phyloP scores from a whole-genome alignment of 2,797 vertebrate genomes.

The Bradypodion pumilum region DNA sequence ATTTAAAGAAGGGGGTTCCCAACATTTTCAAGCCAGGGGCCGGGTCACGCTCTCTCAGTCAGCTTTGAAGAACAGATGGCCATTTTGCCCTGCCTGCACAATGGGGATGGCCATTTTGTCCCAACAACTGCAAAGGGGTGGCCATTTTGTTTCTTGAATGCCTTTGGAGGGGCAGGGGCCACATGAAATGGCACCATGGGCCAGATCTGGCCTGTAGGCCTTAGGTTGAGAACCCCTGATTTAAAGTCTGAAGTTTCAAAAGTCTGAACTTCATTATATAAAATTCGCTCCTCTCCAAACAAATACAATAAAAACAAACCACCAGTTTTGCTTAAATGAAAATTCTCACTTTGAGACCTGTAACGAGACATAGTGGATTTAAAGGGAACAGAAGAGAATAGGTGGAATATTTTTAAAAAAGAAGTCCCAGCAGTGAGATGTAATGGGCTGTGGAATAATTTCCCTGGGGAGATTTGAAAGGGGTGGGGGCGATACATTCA shows the following conservation, averaged over 20 bases:
- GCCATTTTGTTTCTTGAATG: no score
- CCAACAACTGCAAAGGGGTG: no score
- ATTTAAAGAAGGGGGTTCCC: no score
- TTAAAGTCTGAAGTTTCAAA: neutral
- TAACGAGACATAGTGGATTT: constrained; percentile 7
- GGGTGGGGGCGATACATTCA: neutral
- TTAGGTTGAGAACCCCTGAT: no score
- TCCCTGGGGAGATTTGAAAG: neutral
- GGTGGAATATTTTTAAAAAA: constrained; percentile 1
- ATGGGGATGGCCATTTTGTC: no score
- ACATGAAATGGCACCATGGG: no score
- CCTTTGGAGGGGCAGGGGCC: no score
- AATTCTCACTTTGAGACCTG: neutral
- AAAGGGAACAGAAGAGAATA: neutral
- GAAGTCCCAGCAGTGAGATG: constrained; percentile 6
- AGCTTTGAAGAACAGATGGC: no score
- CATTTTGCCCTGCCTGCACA: no score
- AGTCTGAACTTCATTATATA: neutral
- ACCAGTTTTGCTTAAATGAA: constrained; percentile 11
- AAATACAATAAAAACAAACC: neutral
- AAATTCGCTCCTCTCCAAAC: neutral
- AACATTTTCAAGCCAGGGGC: no score
- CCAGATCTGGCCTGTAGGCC: no score
- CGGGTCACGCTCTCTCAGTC: no score
- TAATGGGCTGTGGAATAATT: constrained; percentile 30